Conservation (phyloP, 2,113 vertebrate species). For the Sapayoa aenigma region DNA sequence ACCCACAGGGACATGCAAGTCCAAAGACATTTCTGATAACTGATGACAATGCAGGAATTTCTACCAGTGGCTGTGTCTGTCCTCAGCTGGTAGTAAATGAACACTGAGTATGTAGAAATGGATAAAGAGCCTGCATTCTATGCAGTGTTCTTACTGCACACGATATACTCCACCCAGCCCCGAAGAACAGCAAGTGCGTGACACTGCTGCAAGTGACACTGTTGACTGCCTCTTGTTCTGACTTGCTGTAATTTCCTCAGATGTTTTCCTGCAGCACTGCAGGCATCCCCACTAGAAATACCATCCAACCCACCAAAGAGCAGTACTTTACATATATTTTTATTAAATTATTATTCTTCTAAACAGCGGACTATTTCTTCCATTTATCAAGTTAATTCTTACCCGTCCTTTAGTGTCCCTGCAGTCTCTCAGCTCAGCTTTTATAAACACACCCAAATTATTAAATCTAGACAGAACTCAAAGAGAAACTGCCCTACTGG, state of each 20-base stretch:
- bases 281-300: neutral
- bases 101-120: neutral
- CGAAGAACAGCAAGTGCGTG: neutral
- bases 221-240: neutral
- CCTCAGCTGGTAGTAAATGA: neutral
- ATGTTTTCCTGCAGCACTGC: neutral
- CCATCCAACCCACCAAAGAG: neutral
- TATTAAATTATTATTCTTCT: neutral
- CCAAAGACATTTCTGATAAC: neutral
- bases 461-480: neutral
- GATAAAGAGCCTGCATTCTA: neutral
- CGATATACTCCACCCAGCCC: accelerated
- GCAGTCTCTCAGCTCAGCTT: neutral
- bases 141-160: neutral
- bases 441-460: neutral
- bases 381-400: neutral
- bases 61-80: neutral
- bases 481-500: neutral
- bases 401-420: neutral
- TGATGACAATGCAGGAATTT: neutral
- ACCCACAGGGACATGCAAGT: neutral
- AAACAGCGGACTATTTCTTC: neutral
- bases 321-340: neutral
- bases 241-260: neutral
- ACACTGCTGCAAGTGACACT: neutral